phyloP scores from a whole-genome alignment of 2,888 invertebrate genomes.

The Nomada fucata region DNA sequence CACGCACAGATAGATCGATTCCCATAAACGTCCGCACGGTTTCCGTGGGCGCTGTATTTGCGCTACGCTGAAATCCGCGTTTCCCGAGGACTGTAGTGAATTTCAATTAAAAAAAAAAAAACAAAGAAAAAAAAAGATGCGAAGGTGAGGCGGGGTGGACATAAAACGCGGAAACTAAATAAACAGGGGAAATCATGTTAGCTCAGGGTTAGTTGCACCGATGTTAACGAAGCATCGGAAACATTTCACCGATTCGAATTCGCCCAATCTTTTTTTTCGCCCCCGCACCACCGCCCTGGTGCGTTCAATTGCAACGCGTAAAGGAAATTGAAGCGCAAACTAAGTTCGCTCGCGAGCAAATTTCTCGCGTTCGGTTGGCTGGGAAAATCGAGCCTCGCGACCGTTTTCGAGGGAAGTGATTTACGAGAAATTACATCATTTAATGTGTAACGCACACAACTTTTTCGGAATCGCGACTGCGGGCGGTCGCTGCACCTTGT shows the following conservation, averaged over 20 bases:
- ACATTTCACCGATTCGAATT: conserved; percentile 40
- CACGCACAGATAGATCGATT: background rate
- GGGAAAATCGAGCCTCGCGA: background rate
- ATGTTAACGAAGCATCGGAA: conserved; percentile 54
- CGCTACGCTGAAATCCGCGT: conserved; percentile 3
- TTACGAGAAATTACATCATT: background rate
- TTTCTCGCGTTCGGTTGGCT: background rate
- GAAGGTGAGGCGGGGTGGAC: background rate
- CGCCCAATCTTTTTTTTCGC: conserved; percentile 17
- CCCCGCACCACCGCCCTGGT: background rate
- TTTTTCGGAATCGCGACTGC: too few relatives aligned
- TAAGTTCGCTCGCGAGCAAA: background rate
- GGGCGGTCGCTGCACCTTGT: too few relatives aligned
- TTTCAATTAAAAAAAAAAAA: conserved; percentile 15
- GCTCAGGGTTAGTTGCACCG: conserved; percentile 51
- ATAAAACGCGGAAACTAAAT: conserved; percentile 42
- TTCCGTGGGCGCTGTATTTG: background rate
- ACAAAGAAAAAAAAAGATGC: background rate
- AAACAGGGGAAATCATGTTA: conserved; percentile 45
- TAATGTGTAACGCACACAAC: too few relatives aligned
- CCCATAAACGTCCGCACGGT: background rate
- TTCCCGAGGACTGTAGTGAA: conserved; percentile 16
- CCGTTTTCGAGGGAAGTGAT: background rate
- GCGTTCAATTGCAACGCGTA: conserved; percentile 26
- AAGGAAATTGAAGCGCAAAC: conserved; percentile 40